phyloP scores from a whole-genome alignment of 2,113 vertebrate genomes.

The Nibea coibor region DNA sequence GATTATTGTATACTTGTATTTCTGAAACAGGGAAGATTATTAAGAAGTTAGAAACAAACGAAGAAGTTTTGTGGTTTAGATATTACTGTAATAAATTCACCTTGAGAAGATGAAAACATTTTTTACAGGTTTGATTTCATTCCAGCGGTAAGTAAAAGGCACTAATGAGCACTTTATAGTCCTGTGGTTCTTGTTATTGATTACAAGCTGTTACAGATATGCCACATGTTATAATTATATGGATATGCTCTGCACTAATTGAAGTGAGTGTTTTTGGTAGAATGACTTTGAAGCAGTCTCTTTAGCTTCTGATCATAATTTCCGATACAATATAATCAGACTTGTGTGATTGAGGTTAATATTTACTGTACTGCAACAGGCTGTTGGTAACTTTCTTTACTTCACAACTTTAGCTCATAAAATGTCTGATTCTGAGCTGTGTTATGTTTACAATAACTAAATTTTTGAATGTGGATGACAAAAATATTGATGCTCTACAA shows the following conservation, averaged over 20 bases:
- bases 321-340: background rate
- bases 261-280: background rate
- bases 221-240: background rate
- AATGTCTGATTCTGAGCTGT: background rate
- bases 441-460: background rate
- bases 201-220: background rate
- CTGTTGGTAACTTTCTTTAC: background rate
- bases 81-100: slow-evolving; percentile 6
- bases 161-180: slow-evolving; percentile 3
- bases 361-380: no score
- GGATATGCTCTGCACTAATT: background rate
- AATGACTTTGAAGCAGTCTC: background rate
- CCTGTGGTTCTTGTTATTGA: background rate
- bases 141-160: slow-evolving; percentile 3
- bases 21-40: slow-evolving; percentile 11
- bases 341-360: background rate
- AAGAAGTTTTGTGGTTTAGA: background rate
- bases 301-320: background rate
- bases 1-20: background rate
- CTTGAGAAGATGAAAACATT: background rate
- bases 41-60: slow-evolving; percentile 11
- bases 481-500: background rate
- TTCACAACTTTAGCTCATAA: background rate
- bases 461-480: background rate
- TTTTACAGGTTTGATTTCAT: background rate